phyloP scores from a whole-genome alignment of 2,113 vertebrate genomes.

The Neotoma lepida region DNA sequence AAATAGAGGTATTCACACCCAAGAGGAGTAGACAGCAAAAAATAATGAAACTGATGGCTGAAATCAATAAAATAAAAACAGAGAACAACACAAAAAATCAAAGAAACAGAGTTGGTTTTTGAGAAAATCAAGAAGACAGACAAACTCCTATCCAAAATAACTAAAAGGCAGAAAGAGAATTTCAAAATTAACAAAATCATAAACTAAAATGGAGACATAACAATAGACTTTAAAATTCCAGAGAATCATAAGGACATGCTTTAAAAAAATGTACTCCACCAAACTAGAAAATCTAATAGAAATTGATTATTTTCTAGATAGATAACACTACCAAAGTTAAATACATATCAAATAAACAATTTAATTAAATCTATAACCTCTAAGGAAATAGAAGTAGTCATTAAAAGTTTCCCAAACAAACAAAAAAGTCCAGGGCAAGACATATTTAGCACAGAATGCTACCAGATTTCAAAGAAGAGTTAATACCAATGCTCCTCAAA shows the following conservation, averaged over 20 bases:
- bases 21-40: not conserved
- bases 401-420: no score
- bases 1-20: not conserved
- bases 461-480: no score
- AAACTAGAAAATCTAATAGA: no score
- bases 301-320: no score
- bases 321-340: no score
- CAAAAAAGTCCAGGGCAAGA: no score
- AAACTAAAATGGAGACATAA: not conserved
- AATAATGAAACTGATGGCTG: not conserved
- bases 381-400: no score
- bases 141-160: not conserved
- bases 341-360: no score
- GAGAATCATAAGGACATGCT: not conserved
- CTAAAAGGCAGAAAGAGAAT: not conserved
- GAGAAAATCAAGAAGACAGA: not conserved
- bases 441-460: no score
- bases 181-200: not conserved
- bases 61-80: not conserved
- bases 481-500: no score
- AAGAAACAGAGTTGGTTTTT: not conserved
- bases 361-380: no score
- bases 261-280: not conserved
- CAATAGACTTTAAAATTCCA: no score
- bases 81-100: not conserved